Evolutionary conservation across 2,797 vertebrate genomes (phyloP), one percentile per base, ranked within the genome.

Genomic region (Phrynocephalus guinanensis): DNA sequence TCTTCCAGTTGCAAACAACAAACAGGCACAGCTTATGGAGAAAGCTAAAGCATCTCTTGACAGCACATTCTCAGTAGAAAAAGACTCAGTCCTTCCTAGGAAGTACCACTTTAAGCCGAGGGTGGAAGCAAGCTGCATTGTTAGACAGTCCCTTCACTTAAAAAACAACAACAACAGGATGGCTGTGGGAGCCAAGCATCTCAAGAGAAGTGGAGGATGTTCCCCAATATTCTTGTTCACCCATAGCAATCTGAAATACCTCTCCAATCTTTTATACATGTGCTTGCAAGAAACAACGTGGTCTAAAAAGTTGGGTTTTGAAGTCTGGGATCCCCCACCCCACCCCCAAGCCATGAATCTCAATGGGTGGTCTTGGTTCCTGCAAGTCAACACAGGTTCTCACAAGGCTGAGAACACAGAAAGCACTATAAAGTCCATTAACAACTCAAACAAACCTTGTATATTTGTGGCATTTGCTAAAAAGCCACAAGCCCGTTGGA

Each of bases 371-470:
- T 44, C 84, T 78, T 52, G 75, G 75, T 85, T 20, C 6, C 38
- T 16, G 5, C 56, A 75, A 82, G 44, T 87, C 67, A 26, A 70
- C 80, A 79, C 73, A 78, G 30, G 71, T 78, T 63, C 71, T 82
- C 38, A 73, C 71, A 73, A 86, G 56, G 20, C 15, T 75, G 73
- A 79, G 75, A 83, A 78, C 66, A 79, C 30, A 83, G 33, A 86
- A 75, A 30, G 60, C n/a, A 83, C 48, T 68, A 70, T 68, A 50
- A 77, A 68, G 63, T 13, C 56, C 63, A 87, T 87, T 87, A 87
- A 83, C 67, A 83, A 83, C 52, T 78, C 66, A 87, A 82, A 63
- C 72, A 83, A 60, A 56, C 63, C 44, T 30, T 77, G 56, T 70
- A 56, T 87, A 56, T 44, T 56, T 24, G 63, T 56, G 66, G 30